Percentiles rank a stretch among this genome's conserved stretches.
Conservation (phyloP, 2,113 vertebrate species). For the Typhlomys cinereus region DNA sequence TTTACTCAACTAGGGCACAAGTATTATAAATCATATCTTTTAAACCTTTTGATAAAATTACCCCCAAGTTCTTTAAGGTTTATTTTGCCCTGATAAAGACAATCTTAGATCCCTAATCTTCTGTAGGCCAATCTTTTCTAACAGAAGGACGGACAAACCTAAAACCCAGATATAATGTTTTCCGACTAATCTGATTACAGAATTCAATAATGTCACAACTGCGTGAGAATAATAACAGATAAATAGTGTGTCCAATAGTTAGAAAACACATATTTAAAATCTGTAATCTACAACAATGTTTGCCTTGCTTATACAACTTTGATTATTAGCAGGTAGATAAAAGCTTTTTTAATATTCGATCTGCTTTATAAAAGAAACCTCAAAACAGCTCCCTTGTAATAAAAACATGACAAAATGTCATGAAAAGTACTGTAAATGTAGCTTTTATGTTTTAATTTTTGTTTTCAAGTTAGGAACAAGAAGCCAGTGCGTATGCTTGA, state of each 20-base stretch:
- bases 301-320: not conserved
- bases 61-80: not conserved
- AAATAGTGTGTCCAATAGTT: not conserved
- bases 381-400: not conserved
- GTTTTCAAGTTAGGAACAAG: not conserved
- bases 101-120: not conserved
- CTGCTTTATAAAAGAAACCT: not conserved
- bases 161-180: not conserved
- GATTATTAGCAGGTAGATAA: not conserved
- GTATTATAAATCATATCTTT: not conserved
- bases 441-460: not conserved
- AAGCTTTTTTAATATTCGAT: not conserved
- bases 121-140: not conserved
- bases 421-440: not conserved
- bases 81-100: not conserved
- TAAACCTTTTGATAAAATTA: not conserved
- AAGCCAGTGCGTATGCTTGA: not conserved
- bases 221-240: not conserved
- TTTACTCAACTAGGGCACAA: not conserved
- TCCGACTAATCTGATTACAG: not conserved
- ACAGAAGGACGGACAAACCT: not conserved
- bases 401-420: not conserved
- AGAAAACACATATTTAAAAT: not conserved
- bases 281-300: not conserved
- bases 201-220: not conserved